Base-by-base conservation (phyloP, 2,797 vertebrate species). In the Silurus aristotelis region DNA sequence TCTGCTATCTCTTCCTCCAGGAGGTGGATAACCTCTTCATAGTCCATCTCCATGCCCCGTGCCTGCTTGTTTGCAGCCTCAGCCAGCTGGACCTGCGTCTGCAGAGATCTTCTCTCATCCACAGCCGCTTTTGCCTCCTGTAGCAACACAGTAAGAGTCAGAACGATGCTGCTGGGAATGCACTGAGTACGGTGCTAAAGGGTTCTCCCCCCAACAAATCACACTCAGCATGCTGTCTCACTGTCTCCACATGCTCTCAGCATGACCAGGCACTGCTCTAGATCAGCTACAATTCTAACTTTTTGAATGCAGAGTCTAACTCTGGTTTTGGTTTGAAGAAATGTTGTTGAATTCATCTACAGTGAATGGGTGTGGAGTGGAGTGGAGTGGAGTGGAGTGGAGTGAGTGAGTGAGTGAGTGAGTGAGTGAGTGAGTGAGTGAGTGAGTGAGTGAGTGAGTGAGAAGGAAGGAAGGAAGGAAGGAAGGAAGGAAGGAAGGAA, bases 11-110 rank as follows among this genome's bases (percentile, higher is more conserved):
- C 97, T 3, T 95, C 94, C 92, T 99, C 97, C 82, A 99, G 88
- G 22, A 99, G 96, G 90, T 91, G 95, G 92, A 99, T 96, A 77
- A 98, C 97, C 92, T 99, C 97, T 87, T 99, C 97, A 0, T 98
- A 99, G 95, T 99, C 98, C 96, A 95, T 95, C 92, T 99, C 97
- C 96, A 99, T 97, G 0, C 96, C 96, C 0, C 91, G 90, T 0
- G 97, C 95, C 92, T 99, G 97, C 60, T 93, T 96, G 87, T 98
- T 96, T 0, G 96, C 97, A 0, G 94, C 96, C 89, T 98, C 97
- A 0, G 97, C 97, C 27, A 96, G 93, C 87, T 98, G 96, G 77
- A 98, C 92, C 76, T 95, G 94, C 2, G 94, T 94, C 77, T 96
- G 89, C 73, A 99, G 92, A 6, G 94, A 93, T 83, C 94, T 93